Evolutionary conservation across 2,888 invertebrate species (phyloP), one percentile per base, ranked within the genome.

Genomic region (Cephalotes varians): DNA sequence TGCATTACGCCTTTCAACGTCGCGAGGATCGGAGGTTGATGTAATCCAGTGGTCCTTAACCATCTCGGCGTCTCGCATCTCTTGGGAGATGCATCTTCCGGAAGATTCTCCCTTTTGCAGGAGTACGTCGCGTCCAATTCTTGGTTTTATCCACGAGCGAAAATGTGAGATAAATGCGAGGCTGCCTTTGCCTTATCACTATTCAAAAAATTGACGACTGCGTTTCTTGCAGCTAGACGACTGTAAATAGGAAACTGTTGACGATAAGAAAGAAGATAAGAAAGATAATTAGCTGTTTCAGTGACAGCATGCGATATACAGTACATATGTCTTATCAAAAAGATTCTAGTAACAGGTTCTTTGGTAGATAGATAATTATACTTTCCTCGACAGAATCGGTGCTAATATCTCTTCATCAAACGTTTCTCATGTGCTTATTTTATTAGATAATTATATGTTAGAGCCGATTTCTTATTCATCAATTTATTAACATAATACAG

Each of bases 21-120:
- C 54, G 72, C 6, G 64, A 44, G 25, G 12, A 56, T 56, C 44
- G 73, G 31, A 49, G 21, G 25, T 62, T 79, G 72, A 79, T 56
- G 72, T 72, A 72, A 79, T 79, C 77, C 72, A 72, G 56, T 79
- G 72, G 72, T 79, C 56, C 73, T 79, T 65, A 65, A 54, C 72
- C 44, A 18, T 49, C 51, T 15, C 18, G 31, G 71, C 31, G 37
- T 44, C 54, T 54, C 44, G 18, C 44, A 18, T 54, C 67, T 67
- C 28, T 65, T 12, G 37, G 37, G 51, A 34, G 34, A 34, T 34
- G 34, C 34, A 3, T 34, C 51, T 74, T 40, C 54, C 40, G 34
- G 21, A 56, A 54, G 12, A 69, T 44, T 44, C 44, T 71, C 7
- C 31, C 67, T 25, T 34, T 21, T 37, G 6, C 37, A 15, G 44